Evolutionary conservation across 2,888 invertebrate species (phyloP).

Genomic region (Chesias legatella): DNA sequence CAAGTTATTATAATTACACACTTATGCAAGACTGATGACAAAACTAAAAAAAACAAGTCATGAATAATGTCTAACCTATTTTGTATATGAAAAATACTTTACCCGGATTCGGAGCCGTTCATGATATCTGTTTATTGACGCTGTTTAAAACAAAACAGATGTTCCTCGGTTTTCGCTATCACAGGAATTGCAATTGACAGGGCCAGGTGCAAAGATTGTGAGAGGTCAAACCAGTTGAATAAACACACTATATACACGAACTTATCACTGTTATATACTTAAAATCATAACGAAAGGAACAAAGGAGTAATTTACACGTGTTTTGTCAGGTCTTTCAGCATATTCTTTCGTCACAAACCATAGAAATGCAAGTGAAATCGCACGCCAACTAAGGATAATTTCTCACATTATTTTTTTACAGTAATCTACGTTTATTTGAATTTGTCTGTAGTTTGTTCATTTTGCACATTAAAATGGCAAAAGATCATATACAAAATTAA

Average conservation of each 20-base stretch:
- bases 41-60: too few species aligned
- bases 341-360: slow-evolving; percentile 75
- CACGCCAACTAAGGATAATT: slow-evolving; percentile 68
- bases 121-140: slow-evolving; percentile 67
- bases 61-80: too few species aligned
- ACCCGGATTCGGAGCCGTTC: slow-evolving; percentile 91
- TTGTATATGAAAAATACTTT: slow-evolving; percentile 52
- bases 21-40: too few species aligned
- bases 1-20: too few species aligned
- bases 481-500: slow-evolving; percentile 39
- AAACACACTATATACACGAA: slow-evolving; percentile 48
- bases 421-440: slow-evolving; percentile 40
- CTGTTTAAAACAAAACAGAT: slow-evolving; percentile 39
- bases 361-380: slow-evolving; percentile 77
- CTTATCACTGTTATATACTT: slow-evolving; percentile 59
- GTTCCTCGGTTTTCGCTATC: slow-evolving; percentile 42
- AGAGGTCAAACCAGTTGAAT: slow-evolving; percentile 44
- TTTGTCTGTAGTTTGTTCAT: slow-evolving; percentile 35
- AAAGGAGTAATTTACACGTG: slow-evolving; percentile 55
- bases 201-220: slow-evolving; percentile 51
- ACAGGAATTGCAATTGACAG: slow-evolving; percentile 43
- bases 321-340: slow-evolving; percentile 55
- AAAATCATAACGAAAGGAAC: slow-evolving; percentile 59
- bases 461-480: slow-evolving; percentile 42
- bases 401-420: slow-evolving; percentile 69